Base-by-base conservation (phyloP, 2,113 vertebrate genomes). In the Mormyrus lacerda region DNA sequence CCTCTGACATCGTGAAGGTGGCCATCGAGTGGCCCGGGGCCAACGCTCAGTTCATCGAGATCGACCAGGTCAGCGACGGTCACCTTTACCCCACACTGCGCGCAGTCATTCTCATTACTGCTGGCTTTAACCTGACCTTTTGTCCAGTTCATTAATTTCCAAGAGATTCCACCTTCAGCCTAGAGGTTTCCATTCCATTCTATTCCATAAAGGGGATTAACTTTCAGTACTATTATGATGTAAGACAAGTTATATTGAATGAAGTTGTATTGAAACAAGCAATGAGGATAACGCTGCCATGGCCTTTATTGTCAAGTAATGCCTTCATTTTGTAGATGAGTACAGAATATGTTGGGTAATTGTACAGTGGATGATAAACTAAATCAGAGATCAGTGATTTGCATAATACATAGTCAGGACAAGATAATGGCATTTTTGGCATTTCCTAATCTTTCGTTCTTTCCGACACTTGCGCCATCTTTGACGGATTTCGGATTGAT, bases 11-110 rank as follows among this genome's bases (percentile, higher is more conserved):
- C 0, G 98, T 99, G 91, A 99, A 99, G 94, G 98, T 99, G 93
- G 98, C 98, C 69, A 98, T 99, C 17, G 98, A 99, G 90, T 99
- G 98, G 98, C 98, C 98, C 0, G 98, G 98, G 89, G 98, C 98
- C 88, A 99, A 99, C 19, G 98, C 98, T 88, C 98, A 99, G 92
- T 97, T 99, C 85, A 97, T 99, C 53, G 98, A 99, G 91, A 97
- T 99, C 88, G 98, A 99, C 94, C 98, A 99, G 98, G 98, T 99
- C 89, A 93, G 87, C 8, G 35, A 4, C 19, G 27, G 24, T 50
- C 85, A 86, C 17, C 27, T 9, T 51, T 5, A 7, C 9, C 39
- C 21, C 35, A 11, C 42, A 35, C 73, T 19, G 35, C 3, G 3
- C n/a, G 58, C 1, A 4, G 21, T n/a, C 58, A 6, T n/a, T 21